Evolutionary conservation across 2,888 invertebrate species (phyloP).

Genomic region (Coecobrya sp.): DNA sequence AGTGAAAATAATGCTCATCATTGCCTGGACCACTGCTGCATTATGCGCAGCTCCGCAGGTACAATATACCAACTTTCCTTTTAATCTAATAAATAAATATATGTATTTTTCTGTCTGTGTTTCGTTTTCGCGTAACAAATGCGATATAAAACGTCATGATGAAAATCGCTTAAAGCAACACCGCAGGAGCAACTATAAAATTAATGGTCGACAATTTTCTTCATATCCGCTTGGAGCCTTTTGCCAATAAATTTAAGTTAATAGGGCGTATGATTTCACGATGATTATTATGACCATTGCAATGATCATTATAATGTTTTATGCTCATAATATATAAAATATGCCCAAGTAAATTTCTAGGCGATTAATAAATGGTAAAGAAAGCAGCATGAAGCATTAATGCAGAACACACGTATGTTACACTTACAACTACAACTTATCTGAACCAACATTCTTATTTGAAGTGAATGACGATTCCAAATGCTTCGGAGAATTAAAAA

Average conservation of each 20-base stretch:
- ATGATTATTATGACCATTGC: background rate
- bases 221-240: background rate
- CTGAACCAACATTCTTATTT: too few species aligned
- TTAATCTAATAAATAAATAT: too few species aligned
- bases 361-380: too few species aligned
- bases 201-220: background rate
- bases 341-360: too few species aligned
- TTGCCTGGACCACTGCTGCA: constrained; percentile 91
- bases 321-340: too few species aligned
- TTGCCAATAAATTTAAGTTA: background rate
- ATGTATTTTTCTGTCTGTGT: too few species aligned
- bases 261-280: background rate
- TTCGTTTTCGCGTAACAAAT: background rate
- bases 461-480: too few species aligned
- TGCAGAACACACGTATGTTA: too few species aligned
- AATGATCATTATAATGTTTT: background rate
- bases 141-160: background rate
- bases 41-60: constrained; percentile 93
- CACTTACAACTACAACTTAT: too few species aligned
- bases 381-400: too few species aligned
- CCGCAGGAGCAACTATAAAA: background rate
- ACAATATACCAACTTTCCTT: background rate
- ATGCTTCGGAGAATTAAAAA: too few species aligned
- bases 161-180: background rate
- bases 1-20: constrained; percentile 91